Conservation (phyloP, 2,113 vertebrate genomes). For the Narcine bancroftii region DNA sequence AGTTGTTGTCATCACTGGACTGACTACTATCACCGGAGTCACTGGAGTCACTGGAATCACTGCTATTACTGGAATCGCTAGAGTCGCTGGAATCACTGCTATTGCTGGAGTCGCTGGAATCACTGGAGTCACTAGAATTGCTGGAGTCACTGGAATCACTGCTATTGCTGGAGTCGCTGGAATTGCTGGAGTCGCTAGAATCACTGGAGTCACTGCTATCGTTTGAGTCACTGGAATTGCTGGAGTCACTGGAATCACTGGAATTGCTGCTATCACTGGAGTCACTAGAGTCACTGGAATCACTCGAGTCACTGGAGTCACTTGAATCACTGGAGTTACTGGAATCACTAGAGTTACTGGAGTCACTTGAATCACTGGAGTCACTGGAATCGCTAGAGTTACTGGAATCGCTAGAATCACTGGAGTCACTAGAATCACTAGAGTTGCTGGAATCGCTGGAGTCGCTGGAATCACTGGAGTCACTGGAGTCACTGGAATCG, state of each 20-base stretch:
- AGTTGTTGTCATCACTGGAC: not conserved
- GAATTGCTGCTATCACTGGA: not conserved
- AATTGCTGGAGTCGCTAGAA: not conserved
- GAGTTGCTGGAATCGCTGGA: too few species aligned
- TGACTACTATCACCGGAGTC: not conserved
- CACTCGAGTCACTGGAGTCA: not conserved
- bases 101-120: not conserved
- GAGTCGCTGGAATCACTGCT: not conserved
- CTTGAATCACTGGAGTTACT: not conserved
- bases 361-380: too few species aligned
- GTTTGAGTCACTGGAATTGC: not conserved
- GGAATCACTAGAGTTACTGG: too few species aligned
- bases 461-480: too few species aligned
- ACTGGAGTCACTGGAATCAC: not conserved
- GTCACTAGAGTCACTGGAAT: not conserved
- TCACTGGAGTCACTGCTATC: not conserved
- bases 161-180: not conserved
- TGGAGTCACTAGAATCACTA: too few species aligned
- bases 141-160: not conserved
- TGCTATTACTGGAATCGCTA: not conserved
- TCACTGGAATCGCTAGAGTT: too few species aligned
- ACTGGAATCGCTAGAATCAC: too few species aligned
- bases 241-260: not conserved
- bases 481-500: too few species aligned
- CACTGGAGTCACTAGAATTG: not conserved